Evolutionary conservation across 2,888 invertebrate genomes (phyloP).

Genomic region (Sthenelais limicola): DNA sequence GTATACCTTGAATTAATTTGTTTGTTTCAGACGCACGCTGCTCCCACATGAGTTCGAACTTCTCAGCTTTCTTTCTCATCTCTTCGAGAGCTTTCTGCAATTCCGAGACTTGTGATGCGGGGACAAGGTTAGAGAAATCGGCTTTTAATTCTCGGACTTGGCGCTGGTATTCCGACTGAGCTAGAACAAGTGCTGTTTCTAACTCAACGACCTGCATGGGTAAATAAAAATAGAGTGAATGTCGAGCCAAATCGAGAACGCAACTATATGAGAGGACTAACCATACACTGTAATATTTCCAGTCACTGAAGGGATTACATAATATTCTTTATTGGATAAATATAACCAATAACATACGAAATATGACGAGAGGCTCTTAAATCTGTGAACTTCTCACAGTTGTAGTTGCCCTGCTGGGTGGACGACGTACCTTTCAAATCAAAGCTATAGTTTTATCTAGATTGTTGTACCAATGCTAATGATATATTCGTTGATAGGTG

Average conservation of each 20-base stretch:
- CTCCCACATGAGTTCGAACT: conserved; percentile 57
- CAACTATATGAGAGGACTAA: too few species aligned
- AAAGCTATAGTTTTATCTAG: too few species aligned
- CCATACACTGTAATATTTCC: too few species aligned
- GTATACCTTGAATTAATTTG: conserved; percentile 55
- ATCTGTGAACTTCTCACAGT: too few species aligned
- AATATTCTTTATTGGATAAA: too few species aligned
- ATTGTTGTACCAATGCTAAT: too few species aligned
- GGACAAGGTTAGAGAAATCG: conserved; percentile 55
- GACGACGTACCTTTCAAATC: too few species aligned
- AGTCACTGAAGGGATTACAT: too few species aligned
- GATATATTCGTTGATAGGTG: too few species aligned
- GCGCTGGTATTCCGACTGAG: conserved; percentile 58
- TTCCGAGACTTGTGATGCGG: conserved; percentile 59
- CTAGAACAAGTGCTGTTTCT: conserved; percentile 56
- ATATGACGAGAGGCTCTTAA: too few species aligned
- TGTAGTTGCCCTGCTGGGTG: too few species aligned
- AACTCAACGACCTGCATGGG: conserved; percentile 57
- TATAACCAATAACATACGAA: too few species aligned
- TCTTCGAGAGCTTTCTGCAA: conserved; percentile 60
- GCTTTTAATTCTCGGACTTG: conserved; percentile 58
- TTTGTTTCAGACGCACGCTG: conserved; percentile 53
- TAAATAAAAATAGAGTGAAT: conserved; percentile 30
- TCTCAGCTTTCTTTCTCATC: conserved; percentile 57
- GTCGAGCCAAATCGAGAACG: background rate